These are phyloP conservation scores for Spialia ferax DNA, from an alignment of 2,888 invertebrate genomes.

Conservation along the genomic window DNA sequence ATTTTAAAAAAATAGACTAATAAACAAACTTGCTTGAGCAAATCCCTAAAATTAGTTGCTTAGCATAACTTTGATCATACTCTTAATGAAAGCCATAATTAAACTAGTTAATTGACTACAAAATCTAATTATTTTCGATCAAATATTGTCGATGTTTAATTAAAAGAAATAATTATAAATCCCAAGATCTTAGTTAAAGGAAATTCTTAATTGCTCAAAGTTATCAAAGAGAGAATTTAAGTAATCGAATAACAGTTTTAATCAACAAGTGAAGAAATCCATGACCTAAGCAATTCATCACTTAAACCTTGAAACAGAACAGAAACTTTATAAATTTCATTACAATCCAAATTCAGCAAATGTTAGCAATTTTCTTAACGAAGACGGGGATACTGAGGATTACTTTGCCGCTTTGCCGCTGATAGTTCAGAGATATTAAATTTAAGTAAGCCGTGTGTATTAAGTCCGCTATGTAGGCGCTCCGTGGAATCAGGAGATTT, in stretches of 20 bases:
- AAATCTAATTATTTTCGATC: not conserved
- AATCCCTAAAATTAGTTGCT: too few relatives aligned
- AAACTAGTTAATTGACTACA: not conserved
- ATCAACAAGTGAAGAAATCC: conserved; percentile 24
- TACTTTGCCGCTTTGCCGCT: conserved; percentile 38
- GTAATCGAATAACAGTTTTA: conserved; percentile 15
- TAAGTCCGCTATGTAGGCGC: not conserved
- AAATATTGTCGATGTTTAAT: too few relatives aligned
- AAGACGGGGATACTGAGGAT: conserved; percentile 41
- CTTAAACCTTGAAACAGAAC: conserved; percentile 37
- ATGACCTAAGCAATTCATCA: conserved; percentile 44
- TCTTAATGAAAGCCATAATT: too few relatives aligned
- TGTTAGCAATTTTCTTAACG: conserved; percentile 46
- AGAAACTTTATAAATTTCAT: conserved; percentile 44
- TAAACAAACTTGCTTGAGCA: too few relatives aligned
- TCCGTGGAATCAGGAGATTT: conserved; percentile 1
- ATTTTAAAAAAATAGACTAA: not conserved
- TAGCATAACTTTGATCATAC: too few relatives aligned
- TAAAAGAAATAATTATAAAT: not conserved
- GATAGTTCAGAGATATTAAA: conserved; percentile 39
- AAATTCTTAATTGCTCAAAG: conserved; percentile 1
- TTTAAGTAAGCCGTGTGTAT: conserved; percentile 25
- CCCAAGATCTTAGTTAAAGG: not conserved
- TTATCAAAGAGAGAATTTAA: not conserved
- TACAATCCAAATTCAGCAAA: conserved; percentile 44